Percentiles rank a stretch among this genome's conserved stretches.
Evolutionary conservation across 1,140 invertebrate genomes (phyloP).

Genomic region (Temnothorax longispinosus): DNA sequence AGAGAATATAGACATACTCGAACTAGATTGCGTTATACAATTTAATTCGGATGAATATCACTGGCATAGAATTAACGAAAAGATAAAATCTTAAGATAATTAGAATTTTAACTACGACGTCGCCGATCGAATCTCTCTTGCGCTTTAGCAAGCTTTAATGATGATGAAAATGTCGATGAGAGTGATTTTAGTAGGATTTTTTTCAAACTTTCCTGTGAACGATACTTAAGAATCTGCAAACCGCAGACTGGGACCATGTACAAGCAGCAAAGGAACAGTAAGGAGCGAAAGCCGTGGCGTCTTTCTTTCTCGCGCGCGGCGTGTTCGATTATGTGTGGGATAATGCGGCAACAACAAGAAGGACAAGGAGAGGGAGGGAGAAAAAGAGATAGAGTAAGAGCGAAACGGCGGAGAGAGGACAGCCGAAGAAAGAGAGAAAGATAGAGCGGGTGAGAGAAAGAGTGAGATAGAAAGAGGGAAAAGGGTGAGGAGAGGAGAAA

Average conservation of each 20-base stretch:
- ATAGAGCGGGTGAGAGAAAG: not conserved
- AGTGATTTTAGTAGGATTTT: not conserved
- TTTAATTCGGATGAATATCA: not conserved
- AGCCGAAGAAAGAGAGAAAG: constrained; percentile 31
- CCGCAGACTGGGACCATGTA: constrained; percentile 70
- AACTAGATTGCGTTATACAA: not conserved
- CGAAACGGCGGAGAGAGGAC: constrained; percentile 3
- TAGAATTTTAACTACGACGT: not conserved
- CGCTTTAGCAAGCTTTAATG: not conserved
- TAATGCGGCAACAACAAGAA: constrained; percentile 80
- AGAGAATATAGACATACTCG: not conserved
- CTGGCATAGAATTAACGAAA: not conserved
- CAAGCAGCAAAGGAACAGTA: constrained; percentile 65
- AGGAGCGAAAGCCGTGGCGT: constrained; percentile 67
- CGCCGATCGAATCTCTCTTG: not conserved
- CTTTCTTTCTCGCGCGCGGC: constrained; percentile 39
- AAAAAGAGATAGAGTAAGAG: constrained; percentile 25
- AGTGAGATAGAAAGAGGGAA: constrained; percentile 25
- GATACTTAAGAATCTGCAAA: constrained; percentile 66
- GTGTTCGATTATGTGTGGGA: constrained; percentile 81
- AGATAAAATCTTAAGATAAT: not conserved
- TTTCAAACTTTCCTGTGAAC: constrained; percentile 54
- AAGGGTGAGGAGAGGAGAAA: constrained; percentile 24
- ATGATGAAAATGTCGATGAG: not conserved
- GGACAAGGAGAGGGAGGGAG: constrained; percentile 61